Evolutionary conservation across 1,140 invertebrate species (phyloP).

Genomic region (Pteromalus puparum): DNA sequence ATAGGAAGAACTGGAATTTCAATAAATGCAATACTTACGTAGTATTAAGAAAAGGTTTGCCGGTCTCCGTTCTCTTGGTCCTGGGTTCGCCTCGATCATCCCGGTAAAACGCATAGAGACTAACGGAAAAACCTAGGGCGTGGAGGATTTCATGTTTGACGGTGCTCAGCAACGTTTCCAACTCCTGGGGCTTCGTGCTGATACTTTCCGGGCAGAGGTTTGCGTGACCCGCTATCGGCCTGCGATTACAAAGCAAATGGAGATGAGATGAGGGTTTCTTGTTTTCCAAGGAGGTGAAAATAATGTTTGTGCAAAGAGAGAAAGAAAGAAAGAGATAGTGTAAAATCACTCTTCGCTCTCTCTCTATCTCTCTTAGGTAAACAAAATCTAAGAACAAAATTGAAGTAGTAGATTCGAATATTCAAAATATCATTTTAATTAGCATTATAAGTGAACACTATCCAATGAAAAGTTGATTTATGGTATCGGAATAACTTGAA

Average conservation of each 20-base stretch:
- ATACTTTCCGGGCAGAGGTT: slow-evolving; percentile 98
- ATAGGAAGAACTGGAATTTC: no score
- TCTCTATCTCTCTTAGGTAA: no score
- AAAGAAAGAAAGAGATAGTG: no score
- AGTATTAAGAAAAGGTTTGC: slow-evolving; percentile 92
- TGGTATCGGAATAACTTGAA: neutral
- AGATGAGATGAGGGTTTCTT: neutral
- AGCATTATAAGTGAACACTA: no score
- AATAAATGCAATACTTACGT: slow-evolving; percentile 80
- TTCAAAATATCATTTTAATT: no score
- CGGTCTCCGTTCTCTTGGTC: slow-evolving; percentile 88
- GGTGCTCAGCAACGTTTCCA: slow-evolving; percentile 95
- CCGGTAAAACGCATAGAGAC: slow-evolving; percentile 94
- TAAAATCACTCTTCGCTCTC: no score
- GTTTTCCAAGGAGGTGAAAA: neutral
- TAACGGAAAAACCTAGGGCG: slow-evolving; percentile 96
- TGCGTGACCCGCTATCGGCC: slow-evolving; percentile 98
- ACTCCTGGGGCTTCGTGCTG: slow-evolving; percentile 93
- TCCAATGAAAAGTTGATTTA: no score
- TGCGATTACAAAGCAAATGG: slow-evolving; percentile 66
- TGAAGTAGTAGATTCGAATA: no score
- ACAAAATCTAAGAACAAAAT: no score
- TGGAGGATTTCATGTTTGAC: slow-evolving; percentile 99
- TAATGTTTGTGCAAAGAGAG: no score
- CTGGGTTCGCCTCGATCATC: slow-evolving; percentile 91